Base-by-base conservation (phyloP, 2,113 vertebrate genomes). In the Nannobrachium achirus region DNA sequence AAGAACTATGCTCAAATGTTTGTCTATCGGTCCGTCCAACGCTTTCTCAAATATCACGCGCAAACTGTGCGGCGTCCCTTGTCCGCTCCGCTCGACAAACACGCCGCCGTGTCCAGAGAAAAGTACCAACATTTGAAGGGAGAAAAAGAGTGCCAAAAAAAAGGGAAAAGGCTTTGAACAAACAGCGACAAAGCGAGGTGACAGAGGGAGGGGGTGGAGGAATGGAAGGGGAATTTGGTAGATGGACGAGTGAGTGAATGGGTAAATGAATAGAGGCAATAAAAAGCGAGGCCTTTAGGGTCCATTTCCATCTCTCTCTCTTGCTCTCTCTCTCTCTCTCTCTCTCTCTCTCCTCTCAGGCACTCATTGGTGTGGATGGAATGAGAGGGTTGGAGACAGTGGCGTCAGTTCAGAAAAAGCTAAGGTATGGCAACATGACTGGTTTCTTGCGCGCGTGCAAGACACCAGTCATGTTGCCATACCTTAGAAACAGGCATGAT, bases 211-310 rank as follows among this genome's bases (percentile, higher is more conserved):
- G 58, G 52, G 44, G 56, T 56, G 63, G 75, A 60, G 4, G 10
- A 56, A 33, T 14, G 53, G 10, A 13, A 25, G 20, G 45, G 33
- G 59, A 38, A 62, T 49, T 25, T 62, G 45, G 13, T 50, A 16
- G 48, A 51, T 25, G 33, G 39, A 11, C 18, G 41, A 18, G 20
- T 19, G 15, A 60, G 42, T 19, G 58, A 76, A 73, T 71, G 66
- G 19, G 55, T 71, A 68, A 83, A 69, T 76, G 57, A 63, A 75
- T 41, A 61, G 60, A 65, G 53, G 25, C 63, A 77, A 79, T 80
- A 81, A 81, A 74, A 57, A 59, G 57, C 69, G 41, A 13, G 73
- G 53, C 42, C 60, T 75, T 44, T n/a, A 72, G 66, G 64, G 42
- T 61, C 50, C 18, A 39, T 71, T 68, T 75, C 67, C 40, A 57